A percentile compares a stretch with the other conserved stretches of the same genome.
Evolutionary conservation across 2,888 invertebrate species (phyloP).

Genomic region (Drosophila prolongata): DNA sequence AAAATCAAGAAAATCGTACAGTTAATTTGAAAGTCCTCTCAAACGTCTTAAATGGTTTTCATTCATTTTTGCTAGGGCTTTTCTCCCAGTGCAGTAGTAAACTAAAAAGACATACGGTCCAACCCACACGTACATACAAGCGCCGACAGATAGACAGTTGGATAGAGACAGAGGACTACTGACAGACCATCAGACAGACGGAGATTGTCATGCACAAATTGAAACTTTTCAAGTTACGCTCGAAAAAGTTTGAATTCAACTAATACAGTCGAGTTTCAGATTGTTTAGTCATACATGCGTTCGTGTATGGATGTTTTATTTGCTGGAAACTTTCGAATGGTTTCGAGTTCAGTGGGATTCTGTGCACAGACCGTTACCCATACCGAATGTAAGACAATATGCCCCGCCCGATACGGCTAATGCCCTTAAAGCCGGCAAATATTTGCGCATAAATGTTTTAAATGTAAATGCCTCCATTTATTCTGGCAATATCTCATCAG

Average conservation of each 20-base stretch:
- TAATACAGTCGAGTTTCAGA: conserved; percentile 48
- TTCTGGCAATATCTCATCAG: conserved; percentile 58
- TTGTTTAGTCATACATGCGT: conserved; percentile 41
- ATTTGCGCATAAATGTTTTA: conserved; percentile 67
- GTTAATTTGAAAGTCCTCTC: too few relatives aligned
- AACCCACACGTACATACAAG: conserved; percentile 43
- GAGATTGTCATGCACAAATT: conserved; percentile 58
- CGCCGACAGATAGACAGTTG: conserved; percentile 32
- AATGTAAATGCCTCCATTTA: conserved; percentile 72
- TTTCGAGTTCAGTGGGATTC: conserved; percentile 41
- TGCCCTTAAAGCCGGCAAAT: conserved; percentile 51
- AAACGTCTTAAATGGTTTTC: too few relatives aligned
- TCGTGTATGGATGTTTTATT: conserved; percentile 52
- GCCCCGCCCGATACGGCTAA: conserved; percentile 29
- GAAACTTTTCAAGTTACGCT: conserved; percentile 70
- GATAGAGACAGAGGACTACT: conserved; percentile 24
- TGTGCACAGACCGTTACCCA: conserved; percentile 23
- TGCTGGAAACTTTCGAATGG: conserved; percentile 47
- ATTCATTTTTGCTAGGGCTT: not conserved
- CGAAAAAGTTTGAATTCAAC: conserved; percentile 66
- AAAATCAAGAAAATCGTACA: too few relatives aligned
- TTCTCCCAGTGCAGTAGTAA: conserved; percentile 8
- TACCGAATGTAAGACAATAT: conserved; percentile 27
- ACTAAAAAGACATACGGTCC: conserved; percentile 16
- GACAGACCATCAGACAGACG: conserved; percentile 12